Base-by-base conservation (phyloP, 2,888 invertebrate genomes). In the Acleris literana region DNA sequence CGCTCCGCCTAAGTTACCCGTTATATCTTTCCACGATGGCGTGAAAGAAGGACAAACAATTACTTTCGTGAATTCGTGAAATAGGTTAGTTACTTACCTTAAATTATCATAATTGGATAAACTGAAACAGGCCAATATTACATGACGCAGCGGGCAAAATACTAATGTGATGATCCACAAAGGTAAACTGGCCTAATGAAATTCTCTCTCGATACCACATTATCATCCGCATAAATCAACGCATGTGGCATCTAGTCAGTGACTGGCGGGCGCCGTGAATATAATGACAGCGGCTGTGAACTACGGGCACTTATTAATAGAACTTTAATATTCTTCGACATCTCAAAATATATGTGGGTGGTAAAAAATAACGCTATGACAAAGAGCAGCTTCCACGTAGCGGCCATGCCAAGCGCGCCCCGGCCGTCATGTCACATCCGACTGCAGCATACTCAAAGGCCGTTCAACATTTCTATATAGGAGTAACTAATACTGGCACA, bases 311-410 rank as follows among this genome's bases (percentile, higher is more conserved):
- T 61, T 68, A 64, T 64, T 55, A 64, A 64, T 60, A 68, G 55
- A 39, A 64, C 54, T 64, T 64, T 44, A 64, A 58, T 68, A 68
- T 74, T 74, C 74, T 74, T 77, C 73, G 75, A 72, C 72, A 75
- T 68, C 71, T 74, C 71, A 72, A 74, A 78, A 77, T 76, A 77
- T 70, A 72, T 74, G 70, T 70, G 68, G 72, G 67, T 56, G 72
- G 29, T 29, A 74, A 74, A 75, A 81, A 79, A 81, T 83, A 82
- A 74, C 69, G 60, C 53, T 61, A 71, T 77, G 74, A 81, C 77
- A 78, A 77, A 77, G 69, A 71, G 71, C 71, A 69, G 71, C 77
- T 81, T 81, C 81, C 78, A 79, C 79, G 66, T 81, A 78, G 80
- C 76, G 75, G 77, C 76, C 71, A 72, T 76, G 80, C 76, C 78